These are phyloP conservation scores for Butorides virescens DNA, from an alignment of 2,113 vertebrate genomes.

Conservation along the genomic window DNA sequence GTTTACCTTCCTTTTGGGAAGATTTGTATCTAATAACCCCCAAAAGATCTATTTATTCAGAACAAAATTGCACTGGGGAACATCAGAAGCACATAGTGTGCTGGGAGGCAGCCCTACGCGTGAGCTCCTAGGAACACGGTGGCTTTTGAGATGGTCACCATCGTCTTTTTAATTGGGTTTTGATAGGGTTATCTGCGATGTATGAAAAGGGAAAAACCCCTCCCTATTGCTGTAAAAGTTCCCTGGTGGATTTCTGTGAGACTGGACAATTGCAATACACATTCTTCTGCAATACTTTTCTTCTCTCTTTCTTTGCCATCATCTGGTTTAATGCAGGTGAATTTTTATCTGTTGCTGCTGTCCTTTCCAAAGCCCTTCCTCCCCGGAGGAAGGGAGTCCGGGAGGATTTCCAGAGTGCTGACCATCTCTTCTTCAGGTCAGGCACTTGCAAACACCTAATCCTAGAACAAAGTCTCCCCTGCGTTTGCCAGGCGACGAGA, in stretches of 20 bases:
- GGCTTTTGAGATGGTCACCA: neutral
- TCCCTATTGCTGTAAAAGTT: neutral
- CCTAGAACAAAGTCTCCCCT: neutral
- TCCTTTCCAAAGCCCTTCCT: neutral
- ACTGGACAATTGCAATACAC: neutral
- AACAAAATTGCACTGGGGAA: neutral
- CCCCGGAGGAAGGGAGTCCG: neutral
- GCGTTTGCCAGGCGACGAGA: neutral
- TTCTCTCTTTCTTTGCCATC: neutral
- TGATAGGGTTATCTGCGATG: neutral
- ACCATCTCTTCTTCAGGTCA: neutral
- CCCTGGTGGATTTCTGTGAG: neutral
- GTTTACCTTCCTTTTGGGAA: neutral
- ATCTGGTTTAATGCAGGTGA: neutral
- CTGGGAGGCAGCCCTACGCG: neutral
- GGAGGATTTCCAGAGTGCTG: neutral
- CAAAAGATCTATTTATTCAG: neutral
- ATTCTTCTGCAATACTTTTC: neutral
- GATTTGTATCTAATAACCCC: neutral
- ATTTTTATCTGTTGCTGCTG: rapidly evolving
- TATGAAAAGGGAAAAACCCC: neutral
- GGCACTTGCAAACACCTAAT: neutral
- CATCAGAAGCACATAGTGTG: neutral
- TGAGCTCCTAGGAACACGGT: neutral
- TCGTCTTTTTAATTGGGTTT: neutral